phyloP scores from a whole-genome alignment of 2,888 invertebrate genomes.

The Philonicus albiceps region DNA sequence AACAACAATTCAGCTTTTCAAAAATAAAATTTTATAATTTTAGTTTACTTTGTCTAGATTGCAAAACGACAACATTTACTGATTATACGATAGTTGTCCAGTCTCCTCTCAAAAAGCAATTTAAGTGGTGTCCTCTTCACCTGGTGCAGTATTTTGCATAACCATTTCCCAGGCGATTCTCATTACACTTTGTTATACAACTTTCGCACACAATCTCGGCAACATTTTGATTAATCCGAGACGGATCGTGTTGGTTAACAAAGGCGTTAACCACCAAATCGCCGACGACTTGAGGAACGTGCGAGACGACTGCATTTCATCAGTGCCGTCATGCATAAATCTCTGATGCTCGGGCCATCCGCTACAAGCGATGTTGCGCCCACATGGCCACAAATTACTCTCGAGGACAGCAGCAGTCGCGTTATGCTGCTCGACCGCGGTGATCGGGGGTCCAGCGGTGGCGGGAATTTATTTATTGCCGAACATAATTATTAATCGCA shows the following conservation, averaged over 20 bases:
- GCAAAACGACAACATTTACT: not conserved
- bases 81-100: not conserved
- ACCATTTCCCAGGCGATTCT: not conserved
- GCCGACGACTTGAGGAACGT: not conserved
- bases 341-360: not conserved
- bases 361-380: not conserved
- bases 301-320: not conserved
- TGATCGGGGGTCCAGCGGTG: not conserved
- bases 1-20: too few relatives aligned
- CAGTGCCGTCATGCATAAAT: not conserved
- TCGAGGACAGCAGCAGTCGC: not conserved
- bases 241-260: not conserved
- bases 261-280: not conserved
- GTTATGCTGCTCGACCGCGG: not conserved
- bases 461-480: constrained; percentile 20
- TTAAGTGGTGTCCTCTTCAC: not conserved
- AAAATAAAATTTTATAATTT: too few relatives aligned
- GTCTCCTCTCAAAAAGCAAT: not conserved
- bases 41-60: not conserved
- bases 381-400: constrained; percentile 8
- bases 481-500: constrained; percentile 33
- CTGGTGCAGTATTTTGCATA: not conserved
- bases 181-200: not conserved
- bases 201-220: not conserved
- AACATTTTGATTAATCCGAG: constrained; percentile 6